These are phyloP conservation scores for Anabas testudineus DNA, from an alignment of 2,797 vertebrate species.

Conservation along the genomic window DNA sequence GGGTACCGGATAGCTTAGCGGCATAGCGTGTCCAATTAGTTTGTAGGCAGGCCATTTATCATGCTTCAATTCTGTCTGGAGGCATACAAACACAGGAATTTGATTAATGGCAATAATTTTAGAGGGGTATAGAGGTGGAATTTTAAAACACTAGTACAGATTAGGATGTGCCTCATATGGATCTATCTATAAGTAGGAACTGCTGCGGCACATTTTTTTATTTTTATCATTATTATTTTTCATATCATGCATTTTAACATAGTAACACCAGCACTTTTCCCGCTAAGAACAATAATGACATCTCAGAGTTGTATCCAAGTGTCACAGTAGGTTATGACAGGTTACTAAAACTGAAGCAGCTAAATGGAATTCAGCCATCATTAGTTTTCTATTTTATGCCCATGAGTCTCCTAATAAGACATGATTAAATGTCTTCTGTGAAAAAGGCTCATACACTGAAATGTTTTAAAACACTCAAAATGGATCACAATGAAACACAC, in stretches of 20 bases:
- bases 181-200: not conserved
- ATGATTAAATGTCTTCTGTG: not conserved
- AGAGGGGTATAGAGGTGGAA: not conserved
- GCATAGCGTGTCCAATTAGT: constrained; percentile 1
- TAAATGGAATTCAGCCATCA: not conserved
- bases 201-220: too few species aligned
- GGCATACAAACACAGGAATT: constrained; percentile 1
- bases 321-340: not conserved
- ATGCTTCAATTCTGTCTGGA: constrained; percentile 12
- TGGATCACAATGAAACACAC: not conserved
- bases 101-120: constrained; percentile 16
- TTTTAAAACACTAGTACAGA: constrained; percentile 3
- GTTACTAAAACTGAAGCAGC: not conserved
- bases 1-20: not conserved
- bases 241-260: not conserved
- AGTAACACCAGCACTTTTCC: too few species aligned
- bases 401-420: too few species aligned
- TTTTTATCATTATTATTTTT: too few species aligned
- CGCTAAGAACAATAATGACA: not conserved
- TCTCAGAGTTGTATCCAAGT: not conserved
- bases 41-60: constrained; percentile 5
- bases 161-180: not conserved
- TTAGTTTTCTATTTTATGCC: not conserved
- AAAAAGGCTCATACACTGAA: not conserved
- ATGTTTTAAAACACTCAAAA: not conserved